Conservation (phyloP, 2,888 invertebrate species). For the Xanthia icteritia region DNA sequence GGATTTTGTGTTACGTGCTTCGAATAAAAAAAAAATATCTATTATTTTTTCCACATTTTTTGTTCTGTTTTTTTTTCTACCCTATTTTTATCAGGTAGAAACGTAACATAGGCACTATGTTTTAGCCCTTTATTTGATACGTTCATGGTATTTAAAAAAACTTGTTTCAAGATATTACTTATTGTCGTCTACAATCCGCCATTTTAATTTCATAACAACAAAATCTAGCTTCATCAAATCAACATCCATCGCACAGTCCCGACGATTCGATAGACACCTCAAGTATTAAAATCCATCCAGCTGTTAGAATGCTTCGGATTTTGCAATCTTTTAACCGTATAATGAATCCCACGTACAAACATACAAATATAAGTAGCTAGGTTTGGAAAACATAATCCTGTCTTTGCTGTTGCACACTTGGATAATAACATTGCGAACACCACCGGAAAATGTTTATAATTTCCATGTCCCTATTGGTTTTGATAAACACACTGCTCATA, state of each 20-base stretch:
- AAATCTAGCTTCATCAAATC: background rate
- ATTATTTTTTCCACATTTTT: no score
- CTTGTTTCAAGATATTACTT: background rate
- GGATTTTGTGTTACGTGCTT: background rate
- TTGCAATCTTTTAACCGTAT: no score
- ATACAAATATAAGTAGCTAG: no score
- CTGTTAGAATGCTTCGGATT: background rate
- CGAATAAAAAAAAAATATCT: background rate
- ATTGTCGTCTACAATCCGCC: background rate
- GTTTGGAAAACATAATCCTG: background rate
- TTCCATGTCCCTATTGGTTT: background rate
- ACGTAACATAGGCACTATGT: background rate
- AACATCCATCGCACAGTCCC: no score
- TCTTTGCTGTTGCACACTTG: background rate
- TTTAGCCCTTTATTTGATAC: background rate
- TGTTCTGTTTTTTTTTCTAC: background rate
- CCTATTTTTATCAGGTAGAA: background rate
- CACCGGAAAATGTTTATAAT: background rate
- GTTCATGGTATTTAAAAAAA: background rate
- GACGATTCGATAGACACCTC: background rate
- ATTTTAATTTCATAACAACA: background rate
- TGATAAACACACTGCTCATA: background rate
- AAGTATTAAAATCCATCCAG: background rate
- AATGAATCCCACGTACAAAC: background rate
- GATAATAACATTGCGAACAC: background rate